A percentile compares a stretch with the other conserved stretches of the same genome.
These are phyloP conservation scores for Campoplex nolae DNA, from an alignment of 2,888 invertebrate species.

Conservation along the genomic window DNA sequence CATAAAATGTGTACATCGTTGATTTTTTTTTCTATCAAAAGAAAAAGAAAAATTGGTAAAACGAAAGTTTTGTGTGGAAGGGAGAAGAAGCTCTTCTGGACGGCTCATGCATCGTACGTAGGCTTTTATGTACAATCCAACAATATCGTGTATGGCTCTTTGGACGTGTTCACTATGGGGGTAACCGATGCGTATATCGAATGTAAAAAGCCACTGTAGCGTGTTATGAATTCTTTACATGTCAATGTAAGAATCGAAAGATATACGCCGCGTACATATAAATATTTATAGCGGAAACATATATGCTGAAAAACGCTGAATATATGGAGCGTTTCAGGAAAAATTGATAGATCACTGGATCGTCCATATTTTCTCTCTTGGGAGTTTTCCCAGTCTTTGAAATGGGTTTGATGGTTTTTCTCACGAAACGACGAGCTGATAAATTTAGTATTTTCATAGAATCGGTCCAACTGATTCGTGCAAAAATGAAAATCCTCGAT, in stretches of 20 bases:
- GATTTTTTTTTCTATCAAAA: constrained; percentile 20
- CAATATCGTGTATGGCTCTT: constrained; percentile 45
- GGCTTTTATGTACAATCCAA: constrained; percentile 41
- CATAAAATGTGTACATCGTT: constrained; percentile 3
- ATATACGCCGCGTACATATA: constrained; percentile 15
- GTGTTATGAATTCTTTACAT: constrained; percentile 62
- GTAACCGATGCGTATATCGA: constrained; percentile 30
- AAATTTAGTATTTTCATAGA: background rate
- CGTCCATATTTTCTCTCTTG: background rate
- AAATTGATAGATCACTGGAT: constrained; percentile 14
- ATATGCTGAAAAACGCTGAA: background rate
- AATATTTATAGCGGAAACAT: constrained; percentile 27
- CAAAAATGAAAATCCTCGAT: too few relatives aligned
- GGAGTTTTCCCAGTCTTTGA: background rate
- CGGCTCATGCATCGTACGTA: constrained; percentile 48
- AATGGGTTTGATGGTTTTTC: background rate
- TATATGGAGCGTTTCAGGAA: constrained; percentile 13
- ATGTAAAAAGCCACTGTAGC: constrained; percentile 43
- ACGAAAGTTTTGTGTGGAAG: constrained; percentile 38
- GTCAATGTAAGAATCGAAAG: constrained; percentile 48
- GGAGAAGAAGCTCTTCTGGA: constrained; percentile 41
- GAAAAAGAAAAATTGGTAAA: constrained; percentile 33
- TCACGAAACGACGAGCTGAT: background rate
- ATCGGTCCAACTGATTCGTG: background rate
- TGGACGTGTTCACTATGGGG: constrained; percentile 14